phyloP scores from a whole-genome alignment of 2,113 vertebrate species.

The Vireo altiloquus region DNA sequence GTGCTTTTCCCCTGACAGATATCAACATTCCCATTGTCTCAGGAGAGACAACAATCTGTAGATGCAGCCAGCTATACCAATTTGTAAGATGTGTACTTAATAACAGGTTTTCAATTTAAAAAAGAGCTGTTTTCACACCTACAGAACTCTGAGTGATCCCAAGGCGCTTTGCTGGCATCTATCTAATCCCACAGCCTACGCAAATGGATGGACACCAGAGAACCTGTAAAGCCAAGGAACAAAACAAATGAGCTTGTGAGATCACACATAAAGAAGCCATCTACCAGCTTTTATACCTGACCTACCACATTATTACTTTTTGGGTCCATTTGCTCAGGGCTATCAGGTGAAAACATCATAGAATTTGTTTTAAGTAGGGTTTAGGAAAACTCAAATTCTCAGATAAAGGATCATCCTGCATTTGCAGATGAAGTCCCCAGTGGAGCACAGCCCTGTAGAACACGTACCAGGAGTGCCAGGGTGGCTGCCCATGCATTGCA shows the following conservation, averaged over 20 bases:
- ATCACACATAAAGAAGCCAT: not conserved
- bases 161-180: not conserved
- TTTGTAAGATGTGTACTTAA: constrained; percentile 9
- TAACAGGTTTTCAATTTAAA: not conserved
- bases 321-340: not conserved
- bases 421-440: not conserved
- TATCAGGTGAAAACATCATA: not conserved
- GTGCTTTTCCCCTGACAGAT: not conserved
- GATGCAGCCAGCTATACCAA: not conserved
- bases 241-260: not conserved
- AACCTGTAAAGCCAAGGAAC: not conserved
- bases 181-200: not conserved
- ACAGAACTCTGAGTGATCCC: not conserved
- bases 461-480: not conserved
- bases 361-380: not conserved
- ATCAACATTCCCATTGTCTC: not conserved
- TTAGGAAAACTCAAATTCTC: not conserved
- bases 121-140: constrained; percentile 11
- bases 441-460: not conserved
- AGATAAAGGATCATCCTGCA: not conserved
- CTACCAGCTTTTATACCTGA: not conserved
- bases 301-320: not conserved
- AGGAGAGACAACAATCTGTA: not conserved
- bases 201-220: not conserved
- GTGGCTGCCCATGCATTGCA: not conserved